Evolutionary conservation across 1,140 invertebrate genomes (phyloP), one percentile per base, ranked within the genome.

Genomic region (Sitophilus oryzae): DNA sequence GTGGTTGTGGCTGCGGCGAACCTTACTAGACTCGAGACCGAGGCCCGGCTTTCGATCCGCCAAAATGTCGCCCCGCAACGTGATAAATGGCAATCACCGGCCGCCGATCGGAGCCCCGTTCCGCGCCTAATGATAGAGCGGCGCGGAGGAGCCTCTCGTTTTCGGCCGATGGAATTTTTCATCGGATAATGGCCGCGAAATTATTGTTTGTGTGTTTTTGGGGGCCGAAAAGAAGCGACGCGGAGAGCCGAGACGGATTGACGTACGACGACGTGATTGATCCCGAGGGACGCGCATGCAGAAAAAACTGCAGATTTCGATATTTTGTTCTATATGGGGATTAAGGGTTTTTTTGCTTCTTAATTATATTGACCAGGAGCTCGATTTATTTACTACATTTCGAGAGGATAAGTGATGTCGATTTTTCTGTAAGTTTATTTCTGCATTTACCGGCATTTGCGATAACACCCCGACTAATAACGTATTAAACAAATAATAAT

Each of bases 141-240:
- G 41, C 41, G 16, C 2, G 18, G 18, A 41, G 16, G 41, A 43
- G 36, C 41, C 41, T 19, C n/a, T 19, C n/a, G 19, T 10, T 16
- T 10, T 10, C n/a, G n/a, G 8, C 5, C 36, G 36, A 15, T 38
- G 36, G 36, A 38, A n/a, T n/a, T 43, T 43, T 21, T 43, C 19
- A 10, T 22, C n/a, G 41, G 19, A 20, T 43, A 43, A 43, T 43
- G 16, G 41, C 9, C 4, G 9, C 41, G 41, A 43, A 43, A 43
- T 43, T 43, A 43, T 43, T 43, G 41, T 43, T 43, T 43, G 41
- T 43, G 41, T 43, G 19, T 19, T 43, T 43, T 43, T n/a, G 41
- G 41, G 8, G 20, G 25, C 25, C 5, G 25, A 5, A 30, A 5
- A 11, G 25, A 6, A 11, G 25, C n/a, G n/a, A n/a, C n/a, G n/a